Base-by-base conservation (phyloP, 2,113 vertebrate species). In the Oreochromis aureus region DNA sequence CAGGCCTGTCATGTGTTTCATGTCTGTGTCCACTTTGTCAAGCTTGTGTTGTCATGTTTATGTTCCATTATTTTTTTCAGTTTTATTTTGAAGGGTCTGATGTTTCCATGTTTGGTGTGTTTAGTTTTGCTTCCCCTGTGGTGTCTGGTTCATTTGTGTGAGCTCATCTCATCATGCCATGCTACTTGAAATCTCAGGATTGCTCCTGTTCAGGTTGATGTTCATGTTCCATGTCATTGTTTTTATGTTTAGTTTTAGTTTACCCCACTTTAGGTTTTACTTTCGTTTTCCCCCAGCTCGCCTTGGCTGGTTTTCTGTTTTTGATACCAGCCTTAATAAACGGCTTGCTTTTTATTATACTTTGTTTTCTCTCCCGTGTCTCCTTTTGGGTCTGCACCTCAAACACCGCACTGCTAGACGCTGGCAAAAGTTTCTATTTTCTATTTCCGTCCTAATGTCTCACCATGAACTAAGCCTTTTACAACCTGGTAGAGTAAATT, bases 211-310 rank as follows among this genome's bases (percentile, higher is more conserved):
- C 32, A 63, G 59, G 16, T 63, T 63, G 18, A 36, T 36, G 6
- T 63, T 36, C 32, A 36, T 5, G 16, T 63, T 36, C 18, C 61
- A 12, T 66, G 61, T 66, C 32, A 66, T 36, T 0, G 6, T 66
- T 3, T 66, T 66, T 36, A 66, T 66, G 61, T 0, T 7, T 36
- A 66, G 18, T 36, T n/a, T 66, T 36, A 66, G 61, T 39, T 36
- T 66, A 63, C 59, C 32, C 59, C 18, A 63, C 32, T 36, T 36
- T 63, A 36, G 59, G 6, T 36, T 63, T 36, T 36, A 63, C 18
- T 66, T 66, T n/a, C 1, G 1, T 18, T 32, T 61, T 2, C 1
- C 58, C 13, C 58, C 27, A 61, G 8, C 27, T 61, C 0, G 0
- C 58, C 1, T 66, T 36, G 61, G 10, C 32, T 66, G 10, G 10